phyloP scores from a whole-genome alignment of 2,113 vertebrate genomes.

The Indicator indicator region DNA sequence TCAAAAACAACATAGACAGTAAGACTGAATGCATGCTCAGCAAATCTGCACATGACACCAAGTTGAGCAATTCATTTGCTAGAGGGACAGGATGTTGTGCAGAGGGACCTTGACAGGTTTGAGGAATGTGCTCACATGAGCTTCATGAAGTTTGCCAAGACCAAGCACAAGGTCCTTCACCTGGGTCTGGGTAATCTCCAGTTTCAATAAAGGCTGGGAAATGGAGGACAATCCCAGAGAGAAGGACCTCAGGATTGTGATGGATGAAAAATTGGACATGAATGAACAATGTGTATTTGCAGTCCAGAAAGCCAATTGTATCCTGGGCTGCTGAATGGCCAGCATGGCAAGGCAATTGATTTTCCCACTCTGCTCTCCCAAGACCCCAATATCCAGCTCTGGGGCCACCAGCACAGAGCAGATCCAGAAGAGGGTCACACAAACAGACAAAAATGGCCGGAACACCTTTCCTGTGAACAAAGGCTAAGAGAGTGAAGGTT shows the following conservation, averaged over 20 bases:
- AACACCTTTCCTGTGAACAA: not conserved
- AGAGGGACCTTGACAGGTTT: not conserved
- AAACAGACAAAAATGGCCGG: not conserved
- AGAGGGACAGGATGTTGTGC: not conserved
- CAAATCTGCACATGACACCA: not conserved
- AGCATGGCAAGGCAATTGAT: not conserved
- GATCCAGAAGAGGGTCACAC: not conserved
- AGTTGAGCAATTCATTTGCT: not conserved
- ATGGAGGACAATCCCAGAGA: not conserved
- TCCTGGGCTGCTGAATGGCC: not conserved
- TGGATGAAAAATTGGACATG: not conserved
- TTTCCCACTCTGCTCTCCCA: not conserved
- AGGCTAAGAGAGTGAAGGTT: not conserved
- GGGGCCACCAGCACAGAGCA: fast-evolving
- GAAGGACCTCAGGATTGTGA: not conserved
- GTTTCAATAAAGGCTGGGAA: not conserved
- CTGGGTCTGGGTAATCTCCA: not conserved
- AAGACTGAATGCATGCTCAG: not conserved
- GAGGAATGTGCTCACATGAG: not conserved
- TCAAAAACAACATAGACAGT: not conserved
- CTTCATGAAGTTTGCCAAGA: not conserved
- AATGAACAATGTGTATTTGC: not conserved
- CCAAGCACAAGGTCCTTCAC: not conserved
- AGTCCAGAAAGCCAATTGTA: not conserved
- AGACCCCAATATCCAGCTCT: not conserved